Evolutionary conservation across 2,797 vertebrate genomes (phyloP), one percentile per base, ranked within the genome.

Genomic region (Decapterus maruadsi): DNA sequence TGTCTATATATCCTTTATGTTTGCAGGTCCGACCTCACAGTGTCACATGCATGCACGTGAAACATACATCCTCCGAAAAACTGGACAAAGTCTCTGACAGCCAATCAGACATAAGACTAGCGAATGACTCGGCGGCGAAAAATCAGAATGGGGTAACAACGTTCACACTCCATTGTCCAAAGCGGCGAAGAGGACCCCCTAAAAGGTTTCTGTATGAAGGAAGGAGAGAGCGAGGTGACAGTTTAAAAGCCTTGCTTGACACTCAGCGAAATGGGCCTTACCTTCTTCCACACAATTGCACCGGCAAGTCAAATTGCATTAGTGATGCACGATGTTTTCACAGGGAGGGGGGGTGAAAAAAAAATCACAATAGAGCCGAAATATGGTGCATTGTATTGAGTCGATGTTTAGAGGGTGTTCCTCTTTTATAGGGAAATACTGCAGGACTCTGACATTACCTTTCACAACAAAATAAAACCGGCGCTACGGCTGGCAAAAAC

Each of bases 231-330:
- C 54, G 83, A 87, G 92, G 91, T 95, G 95, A 96, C 95, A 96
- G 92, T 95, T 95, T 95, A 95, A 96, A 95, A 95, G 95, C 94
- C 89, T 94, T 85, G 72, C 70, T 87, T 87, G 81, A 92, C 92
- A 88, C 90, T 85, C 89, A 78, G 82, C 69, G 76, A 94, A 94
- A 93, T 86, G 86, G 92, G 75, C 75, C 86, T 87, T 87, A 92
- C 85, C 88, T 92, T 90, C 87, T 95, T 95, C 93, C 92, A 92
- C 91, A 90, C 94, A 95, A 95, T 95, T 95, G 93, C 91, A 88
- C 91, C 67, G 78, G 82, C 92, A 89, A 91, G 91, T 94, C 93
- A 94, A 95, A 95, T 94, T 94, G 94, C 91, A 94, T 95, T 95
- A 95, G 93, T 90, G 86, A 94, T 93, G 93, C 92, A 88, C 91